Conservation (phyloP, 2,888 invertebrate genomes). For the Portevinia maculata region DNA sequence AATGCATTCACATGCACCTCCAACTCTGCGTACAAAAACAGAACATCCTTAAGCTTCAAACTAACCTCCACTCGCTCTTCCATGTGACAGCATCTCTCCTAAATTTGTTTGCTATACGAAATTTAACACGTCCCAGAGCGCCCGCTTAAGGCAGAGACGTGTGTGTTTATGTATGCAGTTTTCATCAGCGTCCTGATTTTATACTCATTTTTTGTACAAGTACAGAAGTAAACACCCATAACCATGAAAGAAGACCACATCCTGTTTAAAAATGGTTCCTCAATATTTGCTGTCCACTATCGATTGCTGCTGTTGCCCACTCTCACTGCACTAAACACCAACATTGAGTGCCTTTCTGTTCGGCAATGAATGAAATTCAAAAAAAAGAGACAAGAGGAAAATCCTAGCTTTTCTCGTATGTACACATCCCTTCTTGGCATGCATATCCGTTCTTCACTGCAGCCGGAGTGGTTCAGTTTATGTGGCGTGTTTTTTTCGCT, state of each 20-base stretch:
- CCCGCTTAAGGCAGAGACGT: slow-evolving; percentile 23
- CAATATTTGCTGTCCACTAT: slow-evolving; percentile 68
- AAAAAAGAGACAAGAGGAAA: slow-evolving; percentile 27
- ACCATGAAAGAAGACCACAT: slow-evolving; percentile 59
- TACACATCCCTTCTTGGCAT: slow-evolving; percentile 41
- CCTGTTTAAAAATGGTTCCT: slow-evolving; percentile 37
- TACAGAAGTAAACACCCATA: slow-evolving; percentile 61
- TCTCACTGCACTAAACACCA: not conserved
- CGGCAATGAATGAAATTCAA: slow-evolving; percentile 66
- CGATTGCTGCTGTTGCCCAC: slow-evolving; percentile 15
- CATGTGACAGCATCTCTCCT: slow-evolving; percentile 19
- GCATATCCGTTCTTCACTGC: slow-evolving; percentile 25
- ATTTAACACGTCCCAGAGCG: slow-evolving; percentile 22
- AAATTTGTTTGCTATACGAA: not conserved
- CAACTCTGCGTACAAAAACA: slow-evolving; percentile 7
- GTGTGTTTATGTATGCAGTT: slow-evolving; percentile 39
- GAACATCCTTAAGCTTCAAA: slow-evolving; percentile 39
- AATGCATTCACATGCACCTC: slow-evolving; percentile 7
- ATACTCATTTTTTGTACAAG: slow-evolving; percentile 14
- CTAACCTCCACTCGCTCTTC: slow-evolving; percentile 22
- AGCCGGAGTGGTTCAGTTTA: not conserved
- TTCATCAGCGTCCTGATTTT: slow-evolving; percentile 64
- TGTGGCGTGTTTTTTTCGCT: not conserved
- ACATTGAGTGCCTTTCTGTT: slow-evolving; percentile 34
- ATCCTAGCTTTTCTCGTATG: slow-evolving; percentile 26